Evolutionary conservation across 2,113 vertebrate genomes (phyloP).

Genomic region (Gadus chalcogrammus): DNA sequence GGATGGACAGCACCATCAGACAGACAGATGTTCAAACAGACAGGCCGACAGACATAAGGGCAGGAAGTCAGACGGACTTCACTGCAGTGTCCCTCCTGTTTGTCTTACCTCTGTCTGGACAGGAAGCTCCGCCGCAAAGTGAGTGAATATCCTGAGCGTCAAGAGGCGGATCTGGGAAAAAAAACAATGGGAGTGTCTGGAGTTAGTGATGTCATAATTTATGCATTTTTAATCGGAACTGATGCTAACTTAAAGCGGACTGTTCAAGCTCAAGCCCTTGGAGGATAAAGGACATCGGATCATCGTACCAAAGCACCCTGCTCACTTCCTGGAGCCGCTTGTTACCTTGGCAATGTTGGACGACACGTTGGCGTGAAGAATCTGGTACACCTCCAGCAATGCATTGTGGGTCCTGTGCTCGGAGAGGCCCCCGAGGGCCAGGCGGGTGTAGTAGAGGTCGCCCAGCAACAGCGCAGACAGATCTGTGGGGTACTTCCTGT

Average conservation of each 20-base stretch:
- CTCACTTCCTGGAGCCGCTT: no score
- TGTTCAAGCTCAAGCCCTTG: no score
- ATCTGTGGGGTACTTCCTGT: constrained; percentile 81
- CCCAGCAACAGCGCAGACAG: constrained; percentile 82
- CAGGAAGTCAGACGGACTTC: no score
- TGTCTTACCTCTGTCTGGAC: constrained; percentile 72
- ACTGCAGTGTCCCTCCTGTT: no score
- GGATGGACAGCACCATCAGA: no score
- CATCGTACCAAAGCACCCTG: no score
- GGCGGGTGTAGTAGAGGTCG: constrained; percentile 88
- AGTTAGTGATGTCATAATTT: not conserved
- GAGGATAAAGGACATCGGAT: no score
- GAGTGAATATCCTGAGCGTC: constrained; percentile 87
- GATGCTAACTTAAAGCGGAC: no score
- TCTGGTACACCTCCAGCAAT: constrained; percentile 79
- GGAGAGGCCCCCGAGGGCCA: constrained; percentile 83
- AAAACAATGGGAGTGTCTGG: not conserved
- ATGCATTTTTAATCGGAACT: no score
- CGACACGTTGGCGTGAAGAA: constrained; percentile 85
- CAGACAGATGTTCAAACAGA: no score
- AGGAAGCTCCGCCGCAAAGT: constrained; percentile 80
- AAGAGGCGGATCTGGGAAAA: constrained; percentile 83
- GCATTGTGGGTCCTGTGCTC: constrained; percentile 79
- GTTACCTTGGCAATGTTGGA: constrained; percentile 83
- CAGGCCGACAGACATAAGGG: no score